A percentile compares a stretch with the other conserved stretches of the same genome.
These are phyloP conservation scores for Callaeas wilsoni DNA, from an alignment of 2,113 vertebrate species.

Conservation along the genomic window DNA sequence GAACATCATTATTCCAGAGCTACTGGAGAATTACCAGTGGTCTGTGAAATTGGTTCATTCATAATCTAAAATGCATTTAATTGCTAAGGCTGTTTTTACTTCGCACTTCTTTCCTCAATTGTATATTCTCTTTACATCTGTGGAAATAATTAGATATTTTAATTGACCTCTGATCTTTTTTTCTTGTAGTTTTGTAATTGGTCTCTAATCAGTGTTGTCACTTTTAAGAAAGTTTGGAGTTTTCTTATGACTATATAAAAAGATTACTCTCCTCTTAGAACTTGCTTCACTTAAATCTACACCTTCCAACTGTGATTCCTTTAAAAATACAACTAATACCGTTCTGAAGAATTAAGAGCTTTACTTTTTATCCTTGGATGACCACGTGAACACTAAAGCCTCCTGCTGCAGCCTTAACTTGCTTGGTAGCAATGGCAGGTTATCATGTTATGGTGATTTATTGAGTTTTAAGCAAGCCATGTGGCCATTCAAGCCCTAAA, in stretches of 20 bases:
- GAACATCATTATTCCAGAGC: background rate
- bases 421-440: background rate
- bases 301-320: background rate
- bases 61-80: background rate
- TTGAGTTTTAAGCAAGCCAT: background rate
- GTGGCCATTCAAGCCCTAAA: background rate
- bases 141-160: background rate
- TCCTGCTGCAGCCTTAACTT: background rate
- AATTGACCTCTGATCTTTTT: background rate
- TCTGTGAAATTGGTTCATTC: background rate
- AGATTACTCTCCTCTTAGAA: background rate
- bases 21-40: background rate
- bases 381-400: background rate
- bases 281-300: background rate
- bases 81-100: background rate
- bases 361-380: background rate
- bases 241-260: background rate
- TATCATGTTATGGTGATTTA: background rate
- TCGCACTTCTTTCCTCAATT: background rate
- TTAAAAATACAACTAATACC: background rate
- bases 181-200: background rate
- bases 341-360: background rate
- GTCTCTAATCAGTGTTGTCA: background rate
- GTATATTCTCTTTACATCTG: background rate
- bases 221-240: background rate